Evolutionary conservation across 2,888 invertebrate genomes (phyloP).

Genomic region (Euplexia lucipara): DNA sequence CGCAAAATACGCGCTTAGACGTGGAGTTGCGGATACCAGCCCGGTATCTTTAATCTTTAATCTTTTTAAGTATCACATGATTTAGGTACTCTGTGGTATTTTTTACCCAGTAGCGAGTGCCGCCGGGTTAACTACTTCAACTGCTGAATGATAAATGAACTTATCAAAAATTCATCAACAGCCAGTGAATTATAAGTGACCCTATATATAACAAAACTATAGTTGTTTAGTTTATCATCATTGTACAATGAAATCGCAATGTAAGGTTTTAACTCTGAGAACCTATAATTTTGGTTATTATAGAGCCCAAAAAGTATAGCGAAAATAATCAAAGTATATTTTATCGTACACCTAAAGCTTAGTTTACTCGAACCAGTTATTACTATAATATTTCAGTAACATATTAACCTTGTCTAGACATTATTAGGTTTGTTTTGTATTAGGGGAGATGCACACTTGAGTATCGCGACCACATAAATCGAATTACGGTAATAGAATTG

Average conservation of each 20-base stretch:
- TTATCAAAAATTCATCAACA: too few relatives aligned
- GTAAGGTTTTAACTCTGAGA: neutral
- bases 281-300: constrained; percentile 7
- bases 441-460: constrained; percentile 21
- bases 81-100: too few relatives aligned
- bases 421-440: constrained; percentile 28
- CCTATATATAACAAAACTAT: neutral
- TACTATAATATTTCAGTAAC: constrained; percentile 39
- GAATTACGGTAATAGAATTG: constrained; percentile 4
- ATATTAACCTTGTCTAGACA: constrained; percentile 49
- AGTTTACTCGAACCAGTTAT: constrained; percentile 32
- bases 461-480: constrained; percentile 15
- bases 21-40: too few relatives aligned
- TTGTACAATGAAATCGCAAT: neutral
- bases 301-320: constrained; percentile 3
- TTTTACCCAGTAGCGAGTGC: too few relatives aligned
- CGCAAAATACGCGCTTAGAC: too few relatives aligned
- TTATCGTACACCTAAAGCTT: constrained; percentile 23
- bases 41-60: too few relatives aligned
- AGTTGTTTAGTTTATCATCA: neutral
- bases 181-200: too few relatives aligned
- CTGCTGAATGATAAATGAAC: too few relatives aligned
- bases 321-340: constrained; percentile 33
- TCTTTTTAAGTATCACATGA: too few relatives aligned
- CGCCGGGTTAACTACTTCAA: too few relatives aligned